phyloP scores from a whole-genome alignment of 2,797 vertebrate genomes.

The Schizothorax lantsangensis region DNA sequence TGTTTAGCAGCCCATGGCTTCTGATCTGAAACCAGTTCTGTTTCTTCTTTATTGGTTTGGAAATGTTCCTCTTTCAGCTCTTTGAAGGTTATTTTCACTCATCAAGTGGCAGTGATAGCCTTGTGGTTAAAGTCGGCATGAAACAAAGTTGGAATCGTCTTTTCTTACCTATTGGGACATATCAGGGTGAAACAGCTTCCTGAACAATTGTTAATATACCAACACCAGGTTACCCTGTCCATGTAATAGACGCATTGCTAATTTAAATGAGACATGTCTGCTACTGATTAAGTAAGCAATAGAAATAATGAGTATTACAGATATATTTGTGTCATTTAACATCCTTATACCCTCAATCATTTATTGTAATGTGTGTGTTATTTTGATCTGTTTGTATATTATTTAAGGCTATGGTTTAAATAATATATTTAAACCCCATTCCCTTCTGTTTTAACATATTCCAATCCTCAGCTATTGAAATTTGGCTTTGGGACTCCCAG shows the following conservation, averaged over 20 bases:
- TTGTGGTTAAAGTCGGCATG: neutral
- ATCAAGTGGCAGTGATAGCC: conserved; percentile 19
- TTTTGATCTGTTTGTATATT: neutral
- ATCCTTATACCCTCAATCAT: neutral
- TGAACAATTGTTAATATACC: neutral
- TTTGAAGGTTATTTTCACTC: neutral
- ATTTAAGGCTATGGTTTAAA: neutral
- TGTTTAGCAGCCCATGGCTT: neutral
- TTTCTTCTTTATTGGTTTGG: neutral
- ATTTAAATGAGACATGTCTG: neutral
- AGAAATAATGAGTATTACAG: neutral
- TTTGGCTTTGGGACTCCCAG: neutral
- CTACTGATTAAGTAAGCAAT: neutral
- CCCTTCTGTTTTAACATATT: neutral
- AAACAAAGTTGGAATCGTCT: neutral
- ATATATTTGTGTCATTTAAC: neutral
- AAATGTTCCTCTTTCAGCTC: neutral
- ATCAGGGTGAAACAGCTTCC: neutral
- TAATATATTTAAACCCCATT: neutral
- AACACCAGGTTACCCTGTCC: neutral
- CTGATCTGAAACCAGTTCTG: conserved; percentile 5
- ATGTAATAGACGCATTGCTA: neutral
- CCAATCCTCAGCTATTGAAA: neutral
- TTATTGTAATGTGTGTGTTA: neutral
- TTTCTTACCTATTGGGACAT: neutral